phyloP scores from a whole-genome alignment of 2,797 vertebrate genomes.

The Alosa sapidissima region DNA sequence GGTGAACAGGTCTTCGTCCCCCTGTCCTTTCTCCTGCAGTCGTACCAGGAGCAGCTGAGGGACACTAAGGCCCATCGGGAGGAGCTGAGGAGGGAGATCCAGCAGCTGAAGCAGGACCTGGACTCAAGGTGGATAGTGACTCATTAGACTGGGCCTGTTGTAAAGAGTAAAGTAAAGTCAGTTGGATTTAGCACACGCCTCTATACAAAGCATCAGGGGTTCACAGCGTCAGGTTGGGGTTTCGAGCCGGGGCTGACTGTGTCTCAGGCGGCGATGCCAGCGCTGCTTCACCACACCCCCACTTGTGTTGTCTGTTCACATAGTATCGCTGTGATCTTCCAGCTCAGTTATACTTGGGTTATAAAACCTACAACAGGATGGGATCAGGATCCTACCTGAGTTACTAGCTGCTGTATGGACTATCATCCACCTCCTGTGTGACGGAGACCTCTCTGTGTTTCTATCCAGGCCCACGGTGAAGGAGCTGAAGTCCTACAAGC shows the following conservation, averaged over 20 bases:
- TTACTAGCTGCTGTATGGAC: neutral
- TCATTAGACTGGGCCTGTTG: neutral
- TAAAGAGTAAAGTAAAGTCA: too few relatives aligned
- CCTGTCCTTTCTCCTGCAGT: conserved; percentile 62
- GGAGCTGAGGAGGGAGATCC: conserved; percentile 73
- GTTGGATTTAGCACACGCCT: too few relatives aligned
- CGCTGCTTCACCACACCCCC: too few relatives aligned
- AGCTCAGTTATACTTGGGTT: too few relatives aligned
- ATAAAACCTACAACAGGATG: too few relatives aligned
- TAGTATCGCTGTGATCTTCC: too few relatives aligned
- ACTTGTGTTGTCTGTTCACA: too few relatives aligned
- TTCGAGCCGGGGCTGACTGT: too few relatives aligned
- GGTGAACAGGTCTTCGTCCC: neutral
- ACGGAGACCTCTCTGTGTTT: neutral
- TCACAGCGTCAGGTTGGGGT: too few relatives aligned
- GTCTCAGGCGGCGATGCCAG: too few relatives aligned
- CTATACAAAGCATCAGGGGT: too few relatives aligned
- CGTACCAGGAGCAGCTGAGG: conserved; percentile 79
- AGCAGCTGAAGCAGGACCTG: conserved; percentile 75
- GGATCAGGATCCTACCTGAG: too few relatives aligned
- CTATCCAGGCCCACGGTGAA: conserved; percentile 72
- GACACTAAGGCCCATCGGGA: conserved; percentile 73
- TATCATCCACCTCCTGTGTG: neutral
- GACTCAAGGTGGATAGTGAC: conserved; percentile 72
- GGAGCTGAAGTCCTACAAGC: conserved; percentile 82